These are phyloP conservation scores for Carlito syrichta DNA, from an alignment of 2,113 vertebrate species.

Conservation along the genomic window DNA sequence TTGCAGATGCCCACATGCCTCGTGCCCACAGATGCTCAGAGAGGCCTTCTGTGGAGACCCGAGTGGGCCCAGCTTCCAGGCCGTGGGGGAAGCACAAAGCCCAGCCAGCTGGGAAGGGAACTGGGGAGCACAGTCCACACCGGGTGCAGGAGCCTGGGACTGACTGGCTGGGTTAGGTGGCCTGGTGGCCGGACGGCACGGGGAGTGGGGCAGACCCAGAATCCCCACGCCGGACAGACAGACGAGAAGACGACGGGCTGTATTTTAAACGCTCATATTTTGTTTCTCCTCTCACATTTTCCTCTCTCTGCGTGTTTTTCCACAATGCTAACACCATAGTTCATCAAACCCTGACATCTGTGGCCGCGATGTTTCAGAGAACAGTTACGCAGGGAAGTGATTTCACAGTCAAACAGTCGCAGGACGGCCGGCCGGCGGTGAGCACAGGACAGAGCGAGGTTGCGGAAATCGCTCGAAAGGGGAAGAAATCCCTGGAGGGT, in stretches of 20 bases:
- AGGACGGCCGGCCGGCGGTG: constrained; percentile 43
- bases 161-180: too few relatives aligned
- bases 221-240: constrained; percentile 51
- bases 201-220: background rate
- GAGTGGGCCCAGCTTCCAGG: background rate
- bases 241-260: constrained; percentile 37
- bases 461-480: background rate
- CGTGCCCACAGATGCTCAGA: fast-evolving
- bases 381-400: constrained; percentile 71
- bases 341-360: constrained; percentile 61
- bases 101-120: fast-evolving
- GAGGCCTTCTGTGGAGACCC: too few relatives aligned
- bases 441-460: constrained; percentile 54
- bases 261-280: constrained; percentile 81
- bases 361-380: constrained; percentile 51
- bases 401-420: constrained; percentile 81
- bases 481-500: constrained; percentile 49
- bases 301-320: background rate
- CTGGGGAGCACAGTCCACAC: fast-evolving
- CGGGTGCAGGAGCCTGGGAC: too few relatives aligned
- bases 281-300: constrained; percentile 32
- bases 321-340: background rate
- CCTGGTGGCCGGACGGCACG: background rate
- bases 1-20: background rate
- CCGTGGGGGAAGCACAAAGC: fast-evolving